A percentile compares a stretch with the other conserved stretches of the same genome.
Conservation (phyloP, 2,797 vertebrate species). For the Dicrostonyx torquatus region DNA sequence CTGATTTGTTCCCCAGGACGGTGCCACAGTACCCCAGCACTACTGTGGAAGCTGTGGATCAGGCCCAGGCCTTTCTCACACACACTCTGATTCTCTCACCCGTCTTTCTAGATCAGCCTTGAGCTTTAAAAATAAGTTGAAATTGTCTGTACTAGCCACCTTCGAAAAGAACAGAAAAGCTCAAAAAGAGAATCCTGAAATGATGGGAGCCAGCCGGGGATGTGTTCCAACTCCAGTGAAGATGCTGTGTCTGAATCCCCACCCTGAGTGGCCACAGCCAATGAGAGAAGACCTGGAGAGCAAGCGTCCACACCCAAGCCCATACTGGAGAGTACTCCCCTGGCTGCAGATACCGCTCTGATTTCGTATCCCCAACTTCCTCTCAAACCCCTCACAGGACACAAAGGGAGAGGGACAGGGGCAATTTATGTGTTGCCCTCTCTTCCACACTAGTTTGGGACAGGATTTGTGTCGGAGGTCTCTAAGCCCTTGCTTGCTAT, state of each 20-base stretch:
- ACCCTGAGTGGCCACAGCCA: not conserved
- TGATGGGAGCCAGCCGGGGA: rapidly evolving
- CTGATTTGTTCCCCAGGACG: not conserved
- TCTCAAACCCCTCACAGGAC: not conserved
- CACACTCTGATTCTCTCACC: not conserved
- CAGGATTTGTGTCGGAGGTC: not conserved
- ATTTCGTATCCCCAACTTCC: not conserved
- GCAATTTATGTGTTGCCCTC: not conserved
- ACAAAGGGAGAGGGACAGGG: not conserved
- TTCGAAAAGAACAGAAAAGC: not conserved
- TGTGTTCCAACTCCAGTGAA: not conserved
- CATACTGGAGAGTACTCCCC: not conserved
- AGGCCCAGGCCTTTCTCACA: not conserved
- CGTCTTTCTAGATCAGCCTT: not conserved
- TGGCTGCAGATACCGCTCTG: rapidly evolving
- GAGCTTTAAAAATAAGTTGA: not conserved
- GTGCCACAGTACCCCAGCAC: not conserved
- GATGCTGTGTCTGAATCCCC: not conserved
- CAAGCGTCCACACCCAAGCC: not conserved
- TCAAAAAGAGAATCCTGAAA: not conserved
- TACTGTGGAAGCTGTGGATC: not conserved
- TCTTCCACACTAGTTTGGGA: not conserved
- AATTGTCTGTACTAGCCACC: not conserved
- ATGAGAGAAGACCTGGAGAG: not conserved
- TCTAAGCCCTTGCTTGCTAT: not conserved